Percentiles rank a stretch among this genome's conserved stretches.
These are phyloP conservation scores for Catotricha subobsoleta DNA, from an alignment of 2,888 invertebrate genomes.

Conservation along the genomic window DNA sequence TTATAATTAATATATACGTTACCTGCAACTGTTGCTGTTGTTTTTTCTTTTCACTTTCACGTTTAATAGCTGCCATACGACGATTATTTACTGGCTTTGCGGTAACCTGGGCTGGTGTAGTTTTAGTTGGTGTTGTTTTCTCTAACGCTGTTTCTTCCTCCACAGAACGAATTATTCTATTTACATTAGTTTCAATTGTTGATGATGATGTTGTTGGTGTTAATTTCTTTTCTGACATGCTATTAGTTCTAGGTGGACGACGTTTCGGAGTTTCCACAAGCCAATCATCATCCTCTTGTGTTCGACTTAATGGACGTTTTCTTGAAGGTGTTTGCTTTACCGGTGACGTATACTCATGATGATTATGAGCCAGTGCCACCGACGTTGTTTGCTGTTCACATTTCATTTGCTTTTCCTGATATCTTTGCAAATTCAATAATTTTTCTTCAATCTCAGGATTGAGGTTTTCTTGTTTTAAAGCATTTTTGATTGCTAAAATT, in stretches of 20 bases:
- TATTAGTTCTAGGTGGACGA: conserved; percentile 1
- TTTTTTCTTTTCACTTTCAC: conserved; percentile 13
- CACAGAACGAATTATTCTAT: not conserved
- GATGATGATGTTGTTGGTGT: not conserved
- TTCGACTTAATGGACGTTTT: conserved; percentile 23
- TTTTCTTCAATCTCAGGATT: conserved; percentile 89
- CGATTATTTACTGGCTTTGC: conserved; percentile 9
- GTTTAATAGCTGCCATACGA: conserved; percentile 11
- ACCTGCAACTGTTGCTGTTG: conserved; percentile 13
- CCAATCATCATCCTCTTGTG: conserved; percentile 29
- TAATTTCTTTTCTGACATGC: not conserved
- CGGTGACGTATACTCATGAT: conserved; percentile 3
- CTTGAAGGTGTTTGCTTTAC: conserved; percentile 11
- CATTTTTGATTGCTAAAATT: conserved; percentile 69
- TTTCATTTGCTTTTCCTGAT: conserved; percentile 63
- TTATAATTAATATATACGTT: conserved; percentile 1
- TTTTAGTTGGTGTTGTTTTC: not conserved
- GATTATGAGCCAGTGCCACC: conserved; percentile 3
- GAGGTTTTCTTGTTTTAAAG: conserved; percentile 77
- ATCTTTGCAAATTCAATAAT: conserved; percentile 67
- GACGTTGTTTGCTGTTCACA: conserved; percentile 16
- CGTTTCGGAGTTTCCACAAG: conserved; percentile 27
- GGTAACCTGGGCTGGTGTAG: not conserved
- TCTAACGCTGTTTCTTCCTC: not conserved
- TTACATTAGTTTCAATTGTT: not conserved